phyloP scores from a whole-genome alignment of 2,888 invertebrate genomes.

The Asteroscopus sphinx region DNA sequence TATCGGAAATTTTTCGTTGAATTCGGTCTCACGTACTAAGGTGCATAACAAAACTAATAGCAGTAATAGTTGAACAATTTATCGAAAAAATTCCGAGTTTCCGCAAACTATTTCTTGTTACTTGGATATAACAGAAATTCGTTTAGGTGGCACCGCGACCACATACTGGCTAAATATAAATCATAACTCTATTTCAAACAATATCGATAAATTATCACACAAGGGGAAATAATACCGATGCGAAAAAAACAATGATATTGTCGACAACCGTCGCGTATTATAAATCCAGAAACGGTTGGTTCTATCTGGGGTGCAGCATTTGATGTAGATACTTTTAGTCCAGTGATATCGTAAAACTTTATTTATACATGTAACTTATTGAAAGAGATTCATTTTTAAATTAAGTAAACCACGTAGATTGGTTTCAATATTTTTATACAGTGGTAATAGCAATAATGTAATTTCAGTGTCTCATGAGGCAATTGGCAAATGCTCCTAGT shows the following conservation, averaged over 20 bases:
- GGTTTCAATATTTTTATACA: too few species aligned
- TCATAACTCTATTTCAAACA: conserved; percentile 71
- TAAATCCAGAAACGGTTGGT: conserved; percentile 25
- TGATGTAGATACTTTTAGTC: not conserved
- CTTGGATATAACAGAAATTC: conserved; percentile 59
- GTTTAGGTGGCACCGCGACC: conserved; percentile 54
- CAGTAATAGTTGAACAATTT: conserved; percentile 33
- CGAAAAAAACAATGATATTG: conserved; percentile 61
- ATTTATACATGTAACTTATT: too few species aligned
- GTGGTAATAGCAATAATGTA: too few species aligned
- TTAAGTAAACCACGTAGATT: not conserved
- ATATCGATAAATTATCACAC: conserved; percentile 72
- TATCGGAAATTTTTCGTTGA: conserved; percentile 15
- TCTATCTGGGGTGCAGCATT: too few species aligned
- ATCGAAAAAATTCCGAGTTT: conserved; percentile 28
- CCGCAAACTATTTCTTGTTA: conserved; percentile 35
- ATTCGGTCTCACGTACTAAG: conserved; percentile 12
- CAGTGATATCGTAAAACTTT: not conserved
- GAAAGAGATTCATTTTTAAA: conserved; percentile 1
- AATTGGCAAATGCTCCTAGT: too few species aligned
- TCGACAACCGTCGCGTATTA: conserved; percentile 5
- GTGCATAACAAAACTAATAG: conserved; percentile 32
- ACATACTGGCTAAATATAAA: conserved; percentile 69
- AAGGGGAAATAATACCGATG: conserved; percentile 66
- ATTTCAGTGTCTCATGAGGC: too few species aligned